phyloP scores from a whole-genome alignment of 2,113 vertebrate species.

The Speoplatyrhinus poulsoni region DNA sequence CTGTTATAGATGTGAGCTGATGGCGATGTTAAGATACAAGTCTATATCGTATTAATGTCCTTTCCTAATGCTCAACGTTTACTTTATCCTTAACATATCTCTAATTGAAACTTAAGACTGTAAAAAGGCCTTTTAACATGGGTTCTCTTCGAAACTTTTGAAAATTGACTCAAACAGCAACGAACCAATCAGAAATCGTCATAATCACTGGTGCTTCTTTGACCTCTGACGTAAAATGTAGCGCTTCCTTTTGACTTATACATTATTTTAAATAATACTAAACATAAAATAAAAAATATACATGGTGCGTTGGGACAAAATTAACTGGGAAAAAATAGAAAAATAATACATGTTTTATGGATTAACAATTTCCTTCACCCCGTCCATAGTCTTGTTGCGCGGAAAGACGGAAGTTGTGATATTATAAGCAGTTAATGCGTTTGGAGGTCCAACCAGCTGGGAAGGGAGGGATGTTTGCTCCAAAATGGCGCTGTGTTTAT shows the following conservation, averaged over 20 bases:
- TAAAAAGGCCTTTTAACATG: conserved; percentile 41
- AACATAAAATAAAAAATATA: accelerated
- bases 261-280: not conserved
- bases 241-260: too few relatives aligned
- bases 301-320: not conserved
- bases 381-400: not conserved
- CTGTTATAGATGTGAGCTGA: too few relatives aligned
- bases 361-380: too few relatives aligned
- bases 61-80: too few relatives aligned
- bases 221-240: too few relatives aligned
- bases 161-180: conserved; percentile 47
- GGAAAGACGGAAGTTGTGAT: conserved; percentile 20
- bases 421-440: not conserved
- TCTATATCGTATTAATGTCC: too few relatives aligned
- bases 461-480: conserved; percentile 1
- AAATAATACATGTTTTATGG: too few relatives aligned
- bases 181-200: conserved; percentile 49
- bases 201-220: not conserved
- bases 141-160: conserved; percentile 51
- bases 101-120: too few relatives aligned
- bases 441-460: not conserved
- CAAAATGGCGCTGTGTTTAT: conserved; percentile 78
- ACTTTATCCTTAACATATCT: too few relatives aligned
- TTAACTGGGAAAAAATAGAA: too few relatives aligned
- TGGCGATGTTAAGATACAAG: too few relatives aligned